These are phyloP conservation scores for Silurus asotus DNA, from an alignment of 2,113 vertebrate species.

Conservation along the genomic window DNA sequence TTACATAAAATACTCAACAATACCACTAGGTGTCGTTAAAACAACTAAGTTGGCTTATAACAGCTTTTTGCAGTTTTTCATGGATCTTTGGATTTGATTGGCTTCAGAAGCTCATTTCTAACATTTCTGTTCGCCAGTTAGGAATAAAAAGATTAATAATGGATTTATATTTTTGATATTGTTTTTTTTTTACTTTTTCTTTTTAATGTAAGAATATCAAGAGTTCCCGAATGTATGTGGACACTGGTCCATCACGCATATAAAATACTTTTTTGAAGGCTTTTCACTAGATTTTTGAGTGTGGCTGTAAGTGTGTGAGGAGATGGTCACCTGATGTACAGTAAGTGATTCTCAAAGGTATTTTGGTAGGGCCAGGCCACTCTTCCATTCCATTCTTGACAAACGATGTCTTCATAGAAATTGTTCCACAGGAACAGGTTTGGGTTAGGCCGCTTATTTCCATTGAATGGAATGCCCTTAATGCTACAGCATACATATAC, in stretches of 20 bases:
- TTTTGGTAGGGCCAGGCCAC: background rate
- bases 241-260: background rate
- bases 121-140: background rate
- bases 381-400: background rate
- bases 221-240: background rate
- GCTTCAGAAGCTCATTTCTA: background rate
- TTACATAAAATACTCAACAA: background rate
- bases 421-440: background rate
- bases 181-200: background rate
- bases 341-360: background rate
- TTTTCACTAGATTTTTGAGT: background rate
- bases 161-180: background rate
- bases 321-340: too few species aligned
- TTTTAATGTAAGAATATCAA: background rate
- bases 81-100: background rate
- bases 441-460: background rate
- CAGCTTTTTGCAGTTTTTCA: background rate
- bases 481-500: background rate
- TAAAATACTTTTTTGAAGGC: background rate
- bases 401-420: background rate
- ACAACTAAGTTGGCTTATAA: too few species aligned
- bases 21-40: slow-evolving; percentile 40
- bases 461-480: background rate
- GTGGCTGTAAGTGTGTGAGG: background rate
- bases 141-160: background rate